Conservation (phyloP, 2,888 invertebrate species). For the Notocelia uddmanniana region DNA sequence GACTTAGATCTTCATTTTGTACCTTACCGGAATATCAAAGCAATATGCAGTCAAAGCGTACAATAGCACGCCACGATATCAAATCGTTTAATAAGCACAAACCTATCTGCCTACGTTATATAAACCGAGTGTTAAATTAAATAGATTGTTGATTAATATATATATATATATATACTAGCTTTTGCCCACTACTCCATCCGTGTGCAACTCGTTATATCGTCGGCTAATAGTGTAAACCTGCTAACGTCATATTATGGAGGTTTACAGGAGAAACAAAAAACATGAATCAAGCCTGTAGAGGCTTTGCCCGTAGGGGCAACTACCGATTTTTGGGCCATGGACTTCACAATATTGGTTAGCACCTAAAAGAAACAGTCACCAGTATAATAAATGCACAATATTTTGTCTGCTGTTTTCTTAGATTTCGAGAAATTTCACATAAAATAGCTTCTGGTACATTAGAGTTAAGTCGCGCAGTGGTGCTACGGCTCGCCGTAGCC, state of each 20-base stretch:
- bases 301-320: too few relatives aligned
- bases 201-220: too few relatives aligned
- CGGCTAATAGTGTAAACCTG: too few relatives aligned
- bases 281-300: too few relatives aligned
- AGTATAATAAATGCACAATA: neutral
- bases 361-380: neutral
- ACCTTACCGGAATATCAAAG: constrained; percentile 24
- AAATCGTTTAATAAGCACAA: neutral
- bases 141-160: too few relatives aligned
- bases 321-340: neutral
- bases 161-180: too few relatives aligned
- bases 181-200: too few relatives aligned
- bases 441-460: constrained; percentile 8
- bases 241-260: too few relatives aligned
- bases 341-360: neutral
- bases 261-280: too few relatives aligned
- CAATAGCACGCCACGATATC: constrained; percentile 7
- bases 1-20: constrained; percentile 37
- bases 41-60: constrained; percentile 2
- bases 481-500: constrained; percentile 46
- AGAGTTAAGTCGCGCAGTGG: constrained; percentile 43
- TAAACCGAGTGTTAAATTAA: too few relatives aligned
- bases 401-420: neutral
- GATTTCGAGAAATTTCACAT: neutral
- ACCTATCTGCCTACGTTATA: too few relatives aligned